Conservation (phyloP, 2,888 invertebrate species). For the Tetranychus piercei region DNA sequence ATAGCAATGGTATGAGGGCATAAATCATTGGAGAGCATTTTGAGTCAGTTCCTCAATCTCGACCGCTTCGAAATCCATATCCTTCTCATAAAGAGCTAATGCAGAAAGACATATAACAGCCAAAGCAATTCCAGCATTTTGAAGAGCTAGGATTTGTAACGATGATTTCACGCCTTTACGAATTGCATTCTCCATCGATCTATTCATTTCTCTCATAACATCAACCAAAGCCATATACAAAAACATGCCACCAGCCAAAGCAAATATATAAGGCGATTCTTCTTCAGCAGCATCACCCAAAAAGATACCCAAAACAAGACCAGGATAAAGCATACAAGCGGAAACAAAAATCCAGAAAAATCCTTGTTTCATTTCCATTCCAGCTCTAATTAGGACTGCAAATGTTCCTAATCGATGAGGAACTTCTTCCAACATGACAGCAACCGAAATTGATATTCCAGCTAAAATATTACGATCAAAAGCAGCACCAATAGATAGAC, state of each 20-base stretch:
- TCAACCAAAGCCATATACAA: conserved; percentile 23
- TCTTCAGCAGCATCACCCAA: conserved; percentile 23
- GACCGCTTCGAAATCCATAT: conserved; percentile 23
- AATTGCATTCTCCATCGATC: conserved; percentile 22
- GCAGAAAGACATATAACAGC: conserved; percentile 20
- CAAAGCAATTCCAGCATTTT: conserved; percentile 22
- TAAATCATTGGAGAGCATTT: conserved; percentile 11
- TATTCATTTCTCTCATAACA: conserved; percentile 24
- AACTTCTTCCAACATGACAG: conserved; percentile 24
- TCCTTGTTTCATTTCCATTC: conserved; percentile 23
- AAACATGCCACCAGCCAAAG: conserved; percentile 23
- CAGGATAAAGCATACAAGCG: conserved; percentile 23
- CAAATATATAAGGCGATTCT: conserved; percentile 23
- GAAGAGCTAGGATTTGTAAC: conserved; percentile 21
- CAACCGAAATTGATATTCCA: conserved; percentile 23
- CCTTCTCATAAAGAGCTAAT: conserved; percentile 21
- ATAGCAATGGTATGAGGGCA: no score
- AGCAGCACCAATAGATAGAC: conserved; percentile 23
- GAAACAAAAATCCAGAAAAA: conserved; percentile 22
- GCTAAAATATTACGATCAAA: conserved; percentile 23
- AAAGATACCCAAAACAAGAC: conserved; percentile 21
- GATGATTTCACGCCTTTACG: conserved; percentile 18
- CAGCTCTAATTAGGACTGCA: conserved; percentile 22
- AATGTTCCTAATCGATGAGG: conserved; percentile 22
- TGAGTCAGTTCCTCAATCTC: conserved; percentile 18